These are phyloP conservation scores for Lithobius niger DNA, from an alignment of 1,140 invertebrate species.

Conservation along the genomic window DNA sequence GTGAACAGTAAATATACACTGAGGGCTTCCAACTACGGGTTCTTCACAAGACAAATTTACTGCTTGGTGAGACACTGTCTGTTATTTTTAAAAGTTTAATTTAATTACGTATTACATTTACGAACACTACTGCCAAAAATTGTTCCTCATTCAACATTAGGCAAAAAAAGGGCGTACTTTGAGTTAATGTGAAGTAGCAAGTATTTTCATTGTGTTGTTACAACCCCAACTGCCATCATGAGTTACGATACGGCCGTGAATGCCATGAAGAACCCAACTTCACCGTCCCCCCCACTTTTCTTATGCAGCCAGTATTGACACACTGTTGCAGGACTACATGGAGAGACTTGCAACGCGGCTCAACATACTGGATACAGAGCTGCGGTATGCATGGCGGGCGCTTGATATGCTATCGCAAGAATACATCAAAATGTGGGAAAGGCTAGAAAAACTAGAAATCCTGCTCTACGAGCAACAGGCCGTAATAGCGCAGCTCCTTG, in stretches of 20 bases:
- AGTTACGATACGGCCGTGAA: conserved; percentile 4
- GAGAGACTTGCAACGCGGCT: conserved; percentile 69
- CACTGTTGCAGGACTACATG: conserved; percentile 66
- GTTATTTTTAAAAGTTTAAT: too few species aligned
- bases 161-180: too few species aligned
- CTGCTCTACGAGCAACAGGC: conserved; percentile 77
- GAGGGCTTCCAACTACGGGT: too few species aligned
- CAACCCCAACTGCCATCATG: too few species aligned
- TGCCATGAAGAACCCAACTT: neutral
- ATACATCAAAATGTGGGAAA: conserved; percentile 86
- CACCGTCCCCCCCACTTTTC: conserved; percentile 3
- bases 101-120: too few species aligned
- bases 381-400: conserved; percentile 81
- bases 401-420: conserved; percentile 78
- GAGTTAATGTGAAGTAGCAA: too few species aligned
- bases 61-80: too few species aligned
- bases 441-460: conserved; percentile 77
- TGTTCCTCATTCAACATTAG: too few species aligned
- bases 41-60: too few species aligned
- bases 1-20: too few species aligned
- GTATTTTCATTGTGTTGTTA: too few species aligned
- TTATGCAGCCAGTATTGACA: conserved; percentile 21
- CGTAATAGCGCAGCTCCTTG: conserved; percentile 75
- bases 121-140: too few species aligned
- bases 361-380: conserved; percentile 71